Conservation (phyloP, 2,888 invertebrate species). For the Epinotia ramella region DNA sequence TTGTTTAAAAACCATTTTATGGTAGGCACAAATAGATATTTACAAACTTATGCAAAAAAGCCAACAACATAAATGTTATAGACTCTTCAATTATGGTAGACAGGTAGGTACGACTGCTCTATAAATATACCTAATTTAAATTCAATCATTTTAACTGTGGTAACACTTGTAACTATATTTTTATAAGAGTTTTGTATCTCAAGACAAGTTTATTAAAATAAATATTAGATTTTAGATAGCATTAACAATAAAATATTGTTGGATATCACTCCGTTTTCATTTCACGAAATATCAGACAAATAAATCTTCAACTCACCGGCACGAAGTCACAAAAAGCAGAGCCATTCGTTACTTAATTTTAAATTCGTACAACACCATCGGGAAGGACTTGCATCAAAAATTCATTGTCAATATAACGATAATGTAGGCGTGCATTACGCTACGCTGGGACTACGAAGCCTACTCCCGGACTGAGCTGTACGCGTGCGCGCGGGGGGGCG, state of each 20-base stretch:
- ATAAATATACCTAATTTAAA: background rate
- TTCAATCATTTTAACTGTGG: slow-evolving; percentile 1
- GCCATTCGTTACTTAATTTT: slow-evolving; percentile 45
- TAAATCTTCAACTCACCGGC: slow-evolving; percentile 26
- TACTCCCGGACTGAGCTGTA: slow-evolving; percentile 53
- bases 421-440: slow-evolving; percentile 82
- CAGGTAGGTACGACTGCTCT: background rate
- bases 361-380: slow-evolving; percentile 61
- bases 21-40: too few relatives aligned
- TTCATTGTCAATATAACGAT: slow-evolving; percentile 80
- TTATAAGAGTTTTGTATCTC: slow-evolving; percentile 21
- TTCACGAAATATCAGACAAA: background rate
- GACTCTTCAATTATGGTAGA: too few relatives aligned
- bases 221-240: slow-evolving; percentile 26
- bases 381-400: slow-evolving; percentile 72
- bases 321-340: slow-evolving; percentile 34
- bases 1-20: too few relatives aligned
- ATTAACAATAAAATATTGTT: slow-evolving; percentile 22
- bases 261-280: slow-evolving; percentile 3
- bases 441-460: slow-evolving; percentile 62
- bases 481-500: slow-evolving; percentile 81
- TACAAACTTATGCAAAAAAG: too few relatives aligned
- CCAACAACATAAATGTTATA: too few relatives aligned
- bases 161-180: slow-evolving; percentile 10
- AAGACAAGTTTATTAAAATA: slow-evolving; percentile 17